Evolutionary conservation across 2,888 invertebrate genomes (phyloP), one percentile per base, ranked within the genome.

Genomic region (Cerceris rybyensis): DNA sequence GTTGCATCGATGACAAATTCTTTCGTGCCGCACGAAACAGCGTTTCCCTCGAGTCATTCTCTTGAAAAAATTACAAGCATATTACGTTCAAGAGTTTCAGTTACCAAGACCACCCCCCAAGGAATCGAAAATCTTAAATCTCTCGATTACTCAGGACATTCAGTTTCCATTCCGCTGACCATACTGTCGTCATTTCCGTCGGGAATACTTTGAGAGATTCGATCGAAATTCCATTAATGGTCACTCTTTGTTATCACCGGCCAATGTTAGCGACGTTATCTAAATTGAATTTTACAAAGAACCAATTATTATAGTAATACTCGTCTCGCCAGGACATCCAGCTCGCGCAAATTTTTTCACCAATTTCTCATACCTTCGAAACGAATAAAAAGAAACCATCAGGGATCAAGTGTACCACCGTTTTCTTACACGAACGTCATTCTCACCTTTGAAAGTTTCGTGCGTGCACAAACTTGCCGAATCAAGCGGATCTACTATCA

Each of bases 41-140:
- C 13, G 55, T 55, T 16, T 8, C 17, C 42, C 49, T 4, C 55
- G 11, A 43, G 49, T 39, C 61, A 43, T 17, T 58, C 46, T 55
- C 61, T 8, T 8, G 5, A 46, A 1, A 43, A 64, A 65, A 52
- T 68, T 68, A 64, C 17, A 52, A 75, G 17, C 64, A 46, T 70
- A 74, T 77, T 59, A 52, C 28, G 17, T 41, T 28, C 39, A 1
- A 28, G 42, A 6, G 39, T 58, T 50, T 42, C 58, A 17, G 41
- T 11, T 28, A 57, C 17, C 50, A 17, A 42, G 46, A 60, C 42
- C 46, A 58, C 67, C 63, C 67, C 70, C 0, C 42, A 58, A 75
- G 70, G 70, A 71, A 78, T 71, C 70, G 70, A 43, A 70, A 68
- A 78, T 70, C 58, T 78, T 67, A 75, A 78, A 70, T 77, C 72